phyloP scores from a whole-genome alignment of 2,888 invertebrate genomes.

The Cylloceria caligata region DNA sequence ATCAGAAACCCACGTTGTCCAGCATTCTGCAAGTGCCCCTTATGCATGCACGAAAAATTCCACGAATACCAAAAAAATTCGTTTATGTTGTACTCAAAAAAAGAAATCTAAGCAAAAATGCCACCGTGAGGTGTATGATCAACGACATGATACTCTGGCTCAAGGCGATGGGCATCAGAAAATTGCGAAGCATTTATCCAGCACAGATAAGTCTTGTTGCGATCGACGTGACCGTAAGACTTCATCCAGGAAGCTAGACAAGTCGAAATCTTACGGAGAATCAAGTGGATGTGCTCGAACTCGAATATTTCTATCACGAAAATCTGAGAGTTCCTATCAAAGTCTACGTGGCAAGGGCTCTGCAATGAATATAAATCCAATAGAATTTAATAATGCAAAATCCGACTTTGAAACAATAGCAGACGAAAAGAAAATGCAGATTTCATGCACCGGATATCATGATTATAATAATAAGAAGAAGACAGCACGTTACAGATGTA shows the following conservation, averaged over 20 bases:
- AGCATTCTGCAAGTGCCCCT: neutral
- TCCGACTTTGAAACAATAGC: neutral
- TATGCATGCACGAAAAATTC: neutral
- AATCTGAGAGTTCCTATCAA: neutral
- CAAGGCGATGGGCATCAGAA: neutral
- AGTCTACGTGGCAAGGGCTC: neutral
- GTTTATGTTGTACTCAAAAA: conserved; percentile 5
- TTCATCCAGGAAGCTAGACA: neutral
- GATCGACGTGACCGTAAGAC: neutral
- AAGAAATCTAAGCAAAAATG: neutral
- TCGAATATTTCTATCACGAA: neutral
- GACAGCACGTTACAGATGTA: conserved; percentile 5
- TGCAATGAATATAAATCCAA: neutral
- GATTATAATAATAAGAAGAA: neutral
- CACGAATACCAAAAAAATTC: neutral
- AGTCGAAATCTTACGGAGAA: neutral
- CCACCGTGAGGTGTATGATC: neutral
- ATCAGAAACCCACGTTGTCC: neutral
- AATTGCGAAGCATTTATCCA: neutral
- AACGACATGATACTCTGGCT: neutral
- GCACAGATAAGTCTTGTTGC: neutral
- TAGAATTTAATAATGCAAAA: neutral
- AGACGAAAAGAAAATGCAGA: neutral
- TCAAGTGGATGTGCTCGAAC: conserved; percentile 10
- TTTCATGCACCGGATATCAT: neutral